A percentile compares a stretch with the other conserved stretches of the same genome.
These are phyloP conservation scores for Dendrophyllia cribrosa DNA, from an alignment of 64 coral and sea anemone genomes.

Conservation along the genomic window DNA sequence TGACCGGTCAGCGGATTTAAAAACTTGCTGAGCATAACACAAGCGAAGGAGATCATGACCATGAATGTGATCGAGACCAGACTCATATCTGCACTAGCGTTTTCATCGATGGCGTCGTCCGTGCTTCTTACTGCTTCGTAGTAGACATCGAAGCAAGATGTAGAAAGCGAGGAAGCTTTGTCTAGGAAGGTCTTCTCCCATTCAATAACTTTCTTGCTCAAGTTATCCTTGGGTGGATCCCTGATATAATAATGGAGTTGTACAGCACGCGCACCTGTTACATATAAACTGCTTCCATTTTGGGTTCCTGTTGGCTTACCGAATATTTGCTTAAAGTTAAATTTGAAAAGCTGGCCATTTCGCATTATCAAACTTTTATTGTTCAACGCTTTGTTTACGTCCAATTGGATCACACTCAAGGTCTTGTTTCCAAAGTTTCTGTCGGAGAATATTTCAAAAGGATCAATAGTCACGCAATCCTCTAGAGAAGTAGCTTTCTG, in stretches of 20 bases:
- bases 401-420: background rate
- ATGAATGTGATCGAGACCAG: slow-evolving; percentile 61
- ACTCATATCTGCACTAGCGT: slow-evolving; percentile 45
- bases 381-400: slow-evolving; percentile 42
- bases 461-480: slow-evolving; percentile 49
- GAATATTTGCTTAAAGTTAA: slow-evolving; percentile 73
- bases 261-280: slow-evolving; percentile 44
- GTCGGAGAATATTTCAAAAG: slow-evolving; percentile 64
- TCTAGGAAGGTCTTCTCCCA: slow-evolving; percentile 68
- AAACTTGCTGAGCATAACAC: slow-evolving; percentile 72
- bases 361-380: slow-evolving; percentile 55
- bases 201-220: slow-evolving; percentile 35
- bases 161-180: background rate
- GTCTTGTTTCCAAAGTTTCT: slow-evolving; percentile 32
- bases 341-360: slow-evolving; percentile 59
- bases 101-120: slow-evolving; percentile 78
- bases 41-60: slow-evolving; percentile 80
- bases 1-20: slow-evolving; percentile 73
- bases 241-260: slow-evolving; percentile 68
- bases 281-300: background rate
- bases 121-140: slow-evolving; percentile 63
- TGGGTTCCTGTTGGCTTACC: slow-evolving; percentile 36
- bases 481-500: slow-evolving; percentile 5
- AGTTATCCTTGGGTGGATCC: slow-evolving; percentile 20
- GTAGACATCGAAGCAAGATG: slow-evolving; percentile 35